Conservation (phyloP, 1,140 invertebrate species). For the Drosophila triauraria region DNA sequence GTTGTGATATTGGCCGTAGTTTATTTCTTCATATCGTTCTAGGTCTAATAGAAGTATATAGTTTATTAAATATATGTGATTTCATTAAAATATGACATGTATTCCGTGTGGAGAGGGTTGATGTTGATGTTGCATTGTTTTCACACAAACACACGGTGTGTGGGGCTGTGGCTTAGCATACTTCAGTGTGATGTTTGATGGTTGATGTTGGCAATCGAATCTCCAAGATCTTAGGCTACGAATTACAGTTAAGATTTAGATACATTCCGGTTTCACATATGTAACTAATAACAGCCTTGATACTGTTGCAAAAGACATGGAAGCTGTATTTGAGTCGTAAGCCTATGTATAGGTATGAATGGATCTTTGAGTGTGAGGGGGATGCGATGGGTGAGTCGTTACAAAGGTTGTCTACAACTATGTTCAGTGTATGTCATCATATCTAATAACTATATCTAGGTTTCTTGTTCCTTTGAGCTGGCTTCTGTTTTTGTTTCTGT, state of each 20-base stretch:
- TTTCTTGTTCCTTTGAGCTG: conserved; percentile 73
- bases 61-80: conserved; percentile 58
- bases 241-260: conserved; percentile 52
- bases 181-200: conserved; percentile 38
- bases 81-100: conserved; percentile 72
- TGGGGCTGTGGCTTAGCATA: conserved; percentile 24
- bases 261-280: conserved; percentile 64
- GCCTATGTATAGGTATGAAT: conserved; percentile 34
- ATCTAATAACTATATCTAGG: conserved; percentile 61
- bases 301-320: conserved; percentile 82
- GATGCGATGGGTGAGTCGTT: conserved; percentile 49
- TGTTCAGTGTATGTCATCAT: conserved; percentile 46
- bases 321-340: conserved; percentile 66
- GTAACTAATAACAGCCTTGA: conserved; percentile 81
- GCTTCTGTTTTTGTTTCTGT: conserved; percentile 17
- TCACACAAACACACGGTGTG: conserved; percentile 22
- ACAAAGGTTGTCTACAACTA: conserved; percentile 44
- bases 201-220: conserved; percentile 28
- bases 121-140: conserved; percentile 10
- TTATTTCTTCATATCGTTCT: conserved; percentile 42
- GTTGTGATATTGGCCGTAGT: conserved; percentile 76
- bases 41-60: conserved; percentile 57
- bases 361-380: conserved; percentile 37
- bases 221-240: conserved; percentile 39
- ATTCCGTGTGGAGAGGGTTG: conserved; percentile 28